Evolutionary conservation across 2,888 invertebrate genomes (phyloP).

Genomic region (Amblyteles armatorius): DNA sequence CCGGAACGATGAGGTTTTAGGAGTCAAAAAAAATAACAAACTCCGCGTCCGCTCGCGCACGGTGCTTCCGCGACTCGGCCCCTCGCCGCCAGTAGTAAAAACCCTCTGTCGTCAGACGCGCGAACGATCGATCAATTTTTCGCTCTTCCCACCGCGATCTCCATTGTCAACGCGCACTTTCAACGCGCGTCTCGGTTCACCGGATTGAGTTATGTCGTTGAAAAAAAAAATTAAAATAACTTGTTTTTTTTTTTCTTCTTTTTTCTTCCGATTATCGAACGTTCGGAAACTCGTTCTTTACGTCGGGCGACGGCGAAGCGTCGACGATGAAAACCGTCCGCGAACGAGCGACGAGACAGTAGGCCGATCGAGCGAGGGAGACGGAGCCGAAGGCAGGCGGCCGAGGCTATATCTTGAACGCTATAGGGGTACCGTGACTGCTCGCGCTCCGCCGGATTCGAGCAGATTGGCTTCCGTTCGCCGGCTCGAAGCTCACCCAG

Average conservation of each 20-base stretch:
- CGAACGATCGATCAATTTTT: background rate
- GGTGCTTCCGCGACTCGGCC: background rate
- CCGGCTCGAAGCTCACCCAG: slow-evolving; percentile 83
- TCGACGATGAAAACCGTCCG: slow-evolving; percentile 21
- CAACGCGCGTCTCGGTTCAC: background rate
- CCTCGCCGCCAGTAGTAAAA: background rate
- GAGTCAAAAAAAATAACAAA: no score
- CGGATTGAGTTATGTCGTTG: background rate
- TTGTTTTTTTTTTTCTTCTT: no score
- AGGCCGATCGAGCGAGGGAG: slow-evolving; percentile 51
- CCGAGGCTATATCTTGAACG: slow-evolving; percentile 64
- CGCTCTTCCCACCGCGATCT: background rate
- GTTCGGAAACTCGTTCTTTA: background rate
- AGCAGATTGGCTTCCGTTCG: slow-evolving; percentile 84
- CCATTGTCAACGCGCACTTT: slow-evolving; percentile 1
- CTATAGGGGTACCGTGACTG: slow-evolving; percentile 75
- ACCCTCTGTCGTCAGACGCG: background rate
- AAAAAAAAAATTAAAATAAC: background rate
- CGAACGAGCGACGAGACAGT: slow-evolving; percentile 24
- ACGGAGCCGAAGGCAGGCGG: slow-evolving; percentile 58
- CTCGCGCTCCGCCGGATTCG: slow-evolving; percentile 84
- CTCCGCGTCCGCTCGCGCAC: no score
- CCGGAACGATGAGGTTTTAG: background rate
- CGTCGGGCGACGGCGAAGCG: background rate
- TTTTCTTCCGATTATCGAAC: background rate